Evolutionary conservation across 1,140 invertebrate genomes (phyloP), one percentile per base, ranked within the genome.

Genomic region (Penaeus indicus): DNA sequence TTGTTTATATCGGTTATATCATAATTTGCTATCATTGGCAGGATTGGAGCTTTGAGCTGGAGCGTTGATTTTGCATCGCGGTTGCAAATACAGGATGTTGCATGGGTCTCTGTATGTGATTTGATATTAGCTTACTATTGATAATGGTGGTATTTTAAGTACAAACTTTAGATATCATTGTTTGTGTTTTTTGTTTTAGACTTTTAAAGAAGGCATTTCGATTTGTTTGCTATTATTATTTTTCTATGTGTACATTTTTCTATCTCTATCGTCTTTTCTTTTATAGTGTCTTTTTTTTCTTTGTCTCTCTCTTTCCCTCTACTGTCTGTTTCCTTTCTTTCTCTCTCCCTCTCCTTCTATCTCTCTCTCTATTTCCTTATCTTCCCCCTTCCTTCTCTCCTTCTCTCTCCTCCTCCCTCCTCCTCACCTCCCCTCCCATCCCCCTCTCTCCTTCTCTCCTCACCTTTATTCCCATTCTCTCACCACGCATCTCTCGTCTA

Each of bases 281-380:
- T 69, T 69, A 7, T 69, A 13, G 3, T 69, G 3, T 69, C 27
- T 69, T 22, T 69, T 13, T n/a, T 69, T 69, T n/a, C n/a, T 64
- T 64, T 64, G n/a, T 18, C n/a, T 64, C n/a, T 64, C n/a, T 64
- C n/a, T 64, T 64, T 64, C n/a, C 63, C n/a, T n/a, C n/a, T n/a
- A n/a, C n/a, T n/a, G n/a, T 64, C 63, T 69, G 64, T 69, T 27
- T 69, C 27, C 7, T 69, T 69, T 13, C 64, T 69, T 7, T 5
- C 13, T 13, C 13, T 27, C 7, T 13, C 13, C 27, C 13, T 69
- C 13, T 69, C 13, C 7, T 27, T 69, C 27, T 27, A 69, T 69
- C 64, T 69, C 64, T 69, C 22, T 69, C 27, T 27, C 3, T 69
- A 18, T 64, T 18, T n/a, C 16, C 16, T 64, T 64, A 18, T 64